phyloP scores from a whole-genome alignment of 2,888 invertebrate genomes.

The Esperia sulphurella region DNA sequence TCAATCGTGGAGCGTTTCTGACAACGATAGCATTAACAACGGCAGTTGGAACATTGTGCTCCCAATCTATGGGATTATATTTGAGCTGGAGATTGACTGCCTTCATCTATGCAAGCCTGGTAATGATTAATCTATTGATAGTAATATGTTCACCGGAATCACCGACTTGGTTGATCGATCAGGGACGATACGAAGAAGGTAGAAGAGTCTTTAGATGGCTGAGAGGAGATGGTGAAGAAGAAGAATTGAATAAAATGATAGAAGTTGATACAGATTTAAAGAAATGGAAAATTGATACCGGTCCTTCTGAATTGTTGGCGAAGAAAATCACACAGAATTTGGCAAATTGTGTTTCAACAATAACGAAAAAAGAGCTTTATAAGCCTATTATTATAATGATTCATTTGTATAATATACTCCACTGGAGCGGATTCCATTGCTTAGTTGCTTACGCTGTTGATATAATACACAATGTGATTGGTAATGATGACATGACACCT shows the following conservation, averaged over 20 bases:
- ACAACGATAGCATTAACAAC: constrained; percentile 80
- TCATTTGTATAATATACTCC: constrained; percentile 46
- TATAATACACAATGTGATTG: constrained; percentile 41
- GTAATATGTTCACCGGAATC: constrained; percentile 77
- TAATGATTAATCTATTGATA: constrained; percentile 59
- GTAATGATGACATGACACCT: no score
- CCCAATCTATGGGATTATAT: constrained; percentile 80
- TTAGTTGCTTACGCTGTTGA: constrained; percentile 46
- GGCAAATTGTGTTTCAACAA: constrained; percentile 32
- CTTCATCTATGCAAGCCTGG: constrained; percentile 59
- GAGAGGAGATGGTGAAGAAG: constrained; percentile 66
- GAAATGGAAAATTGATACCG: constrained; percentile 29
- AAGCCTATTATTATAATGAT: constrained; percentile 58
- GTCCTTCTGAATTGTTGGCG: constrained; percentile 23
- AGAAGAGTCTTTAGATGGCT: constrained; percentile 76
- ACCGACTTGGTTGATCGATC: constrained; percentile 81
- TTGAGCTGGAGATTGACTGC: constrained; percentile 76
- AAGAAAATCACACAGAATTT: constrained; percentile 30
- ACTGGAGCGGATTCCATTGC: constrained; percentile 53
- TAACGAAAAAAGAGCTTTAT: constrained; percentile 46
- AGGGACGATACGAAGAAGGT: constrained; percentile 74
- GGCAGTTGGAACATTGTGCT: constrained; percentile 77
- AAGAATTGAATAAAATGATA: constrained; percentile 47
- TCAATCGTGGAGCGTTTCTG: constrained; percentile 78
- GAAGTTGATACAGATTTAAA: constrained; percentile 36